Conservation (phyloP, 2,113 vertebrate species). For the Pachyramphus minor region DNA sequence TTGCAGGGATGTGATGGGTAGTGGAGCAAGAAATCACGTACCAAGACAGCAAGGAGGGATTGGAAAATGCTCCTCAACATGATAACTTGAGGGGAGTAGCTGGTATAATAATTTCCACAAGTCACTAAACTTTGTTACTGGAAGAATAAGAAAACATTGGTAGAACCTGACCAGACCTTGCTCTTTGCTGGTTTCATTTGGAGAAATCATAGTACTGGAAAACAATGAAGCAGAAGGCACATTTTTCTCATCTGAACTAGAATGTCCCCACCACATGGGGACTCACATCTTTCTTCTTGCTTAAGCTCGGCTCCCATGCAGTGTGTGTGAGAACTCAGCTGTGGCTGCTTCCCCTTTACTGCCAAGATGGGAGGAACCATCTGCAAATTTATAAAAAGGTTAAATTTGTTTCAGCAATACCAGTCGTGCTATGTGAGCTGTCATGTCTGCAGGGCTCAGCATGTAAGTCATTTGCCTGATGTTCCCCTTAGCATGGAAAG, state of each 20-base stretch:
- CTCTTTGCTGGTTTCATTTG: neutral
- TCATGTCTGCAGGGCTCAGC: accelerated
- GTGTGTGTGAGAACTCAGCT: neutral
- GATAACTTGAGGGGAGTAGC: neutral
- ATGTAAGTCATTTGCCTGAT: neutral
- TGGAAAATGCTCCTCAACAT: neutral
- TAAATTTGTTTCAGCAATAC: neutral
- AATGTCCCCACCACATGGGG: neutral
- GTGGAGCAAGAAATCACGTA: neutral
- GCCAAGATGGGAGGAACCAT: neutral
- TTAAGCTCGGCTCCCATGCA: neutral
- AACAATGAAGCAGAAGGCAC: neutral
- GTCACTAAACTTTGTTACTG: neutral
- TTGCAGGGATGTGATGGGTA: neutral
- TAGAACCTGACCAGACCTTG: neutral
- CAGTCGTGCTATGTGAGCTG: accelerated
- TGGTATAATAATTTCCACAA: neutral
- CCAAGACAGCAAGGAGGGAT: neutral
- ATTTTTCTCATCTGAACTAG: neutral
- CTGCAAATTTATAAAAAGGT: neutral
- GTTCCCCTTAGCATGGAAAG: neutral
- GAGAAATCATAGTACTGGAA: neutral
- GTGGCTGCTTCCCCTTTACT: neutral
- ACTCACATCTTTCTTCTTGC: neutral
- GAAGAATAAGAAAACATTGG: neutral